These are phyloP conservation scores for Hyposoter dolosus DNA, from an alignment of 2,888 invertebrate species.

Conservation along the genomic window DNA sequence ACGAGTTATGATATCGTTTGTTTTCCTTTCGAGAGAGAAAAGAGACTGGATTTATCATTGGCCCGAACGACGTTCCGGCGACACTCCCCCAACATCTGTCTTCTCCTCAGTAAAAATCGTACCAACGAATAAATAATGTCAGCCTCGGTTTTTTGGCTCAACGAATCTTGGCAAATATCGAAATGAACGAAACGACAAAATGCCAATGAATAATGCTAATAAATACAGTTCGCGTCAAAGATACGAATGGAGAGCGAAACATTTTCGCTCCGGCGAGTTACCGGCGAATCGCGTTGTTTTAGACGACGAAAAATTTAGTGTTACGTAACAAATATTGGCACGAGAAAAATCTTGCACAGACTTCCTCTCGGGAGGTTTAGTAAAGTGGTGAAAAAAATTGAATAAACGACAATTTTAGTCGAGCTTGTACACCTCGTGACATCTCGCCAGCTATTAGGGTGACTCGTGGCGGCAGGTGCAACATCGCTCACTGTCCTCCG, in stretches of 20 bases:
- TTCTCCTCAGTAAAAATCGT: conserved; percentile 6
- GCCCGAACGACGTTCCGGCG: conserved; percentile 22
- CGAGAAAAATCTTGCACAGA: not conserved
- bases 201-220: not conserved
- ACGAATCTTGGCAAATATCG: not conserved
- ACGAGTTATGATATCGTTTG: conserved; percentile 70
- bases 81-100: conserved; percentile 30
- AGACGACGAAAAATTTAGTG: not conserved
- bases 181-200: not conserved
- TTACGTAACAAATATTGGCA: conserved; percentile 49
- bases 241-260: not conserved
- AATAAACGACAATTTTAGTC: conserved; percentile 76
- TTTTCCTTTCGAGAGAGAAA: conserved; percentile 46
- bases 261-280: not conserved
- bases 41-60: conserved; percentile 62
- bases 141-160: not conserved
- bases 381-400: conserved; percentile 59
- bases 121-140: conserved; percentile 17
- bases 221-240: not conserved
- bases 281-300: not conserved
- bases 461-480: conserved; percentile 82
- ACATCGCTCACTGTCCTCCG: conserved; percentile 83
- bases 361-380: not conserved
- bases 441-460: conserved; percentile 81
- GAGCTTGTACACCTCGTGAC: conserved; percentile 78